phyloP scores from a whole-genome alignment of 2,888 invertebrate species.

The Scaptomyza cyrtandrae region DNA sequence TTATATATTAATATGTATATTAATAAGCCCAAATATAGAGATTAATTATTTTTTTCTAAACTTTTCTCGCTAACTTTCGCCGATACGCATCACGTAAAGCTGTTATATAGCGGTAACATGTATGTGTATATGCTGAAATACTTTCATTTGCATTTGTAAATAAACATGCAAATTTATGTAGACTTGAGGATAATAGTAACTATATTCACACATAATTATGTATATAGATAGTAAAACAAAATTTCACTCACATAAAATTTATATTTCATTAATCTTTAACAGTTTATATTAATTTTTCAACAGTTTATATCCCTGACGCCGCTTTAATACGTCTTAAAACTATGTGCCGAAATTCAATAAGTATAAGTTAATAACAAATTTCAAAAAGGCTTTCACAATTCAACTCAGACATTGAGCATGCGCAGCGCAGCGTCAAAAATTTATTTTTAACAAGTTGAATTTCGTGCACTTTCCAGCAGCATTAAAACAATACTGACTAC shows the following conservation, averaged over 20 bases:
- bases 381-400: constrained; percentile 48
- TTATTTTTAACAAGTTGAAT: constrained; percentile 7
- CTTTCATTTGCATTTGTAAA: too few relatives aligned
- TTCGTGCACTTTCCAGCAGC: constrained; percentile 23
- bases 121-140: too few relatives aligned
- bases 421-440: constrained; percentile 1
- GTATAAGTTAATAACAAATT: constrained; percentile 17
- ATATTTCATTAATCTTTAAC: too few relatives aligned
- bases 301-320: too few relatives aligned
- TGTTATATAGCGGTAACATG: neutral
- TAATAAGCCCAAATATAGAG: neutral
- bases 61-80: constrained; percentile 35
- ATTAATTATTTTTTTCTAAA: neutral
- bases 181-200: too few relatives aligned
- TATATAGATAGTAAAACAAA: too few relatives aligned
- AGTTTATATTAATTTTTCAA: too few relatives aligned
- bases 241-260: too few relatives aligned
- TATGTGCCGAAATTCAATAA: neutral
- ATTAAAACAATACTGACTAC: constrained; percentile 46
- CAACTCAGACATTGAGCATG: neutral
- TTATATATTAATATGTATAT: too few relatives aligned
- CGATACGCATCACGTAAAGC: constrained; percentile 8
- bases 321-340: too few relatives aligned
- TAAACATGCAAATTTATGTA: too few relatives aligned
- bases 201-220: too few relatives aligned